Evolutionary conservation across 1,140 invertebrate genomes (phyloP), one percentile per base, ranked within the genome.

Genomic region (Drosophila ananassae): DNA sequence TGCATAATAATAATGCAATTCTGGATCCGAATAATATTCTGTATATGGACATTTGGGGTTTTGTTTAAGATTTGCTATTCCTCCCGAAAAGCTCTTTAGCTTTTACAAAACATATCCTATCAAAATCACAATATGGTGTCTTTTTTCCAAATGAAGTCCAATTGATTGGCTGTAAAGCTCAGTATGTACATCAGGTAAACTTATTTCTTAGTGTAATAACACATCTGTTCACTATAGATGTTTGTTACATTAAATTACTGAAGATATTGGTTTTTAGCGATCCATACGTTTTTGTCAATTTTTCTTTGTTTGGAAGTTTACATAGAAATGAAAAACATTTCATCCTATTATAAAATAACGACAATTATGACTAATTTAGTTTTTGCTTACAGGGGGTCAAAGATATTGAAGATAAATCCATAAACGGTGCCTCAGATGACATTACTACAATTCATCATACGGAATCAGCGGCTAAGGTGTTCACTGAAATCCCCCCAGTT

Each of bases 341-440:
- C 48, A 47, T 3, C 21, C 9, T 21, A 8, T 12, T 22, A 7
- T 2, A 44, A 12, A 32, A 32, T 30, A 62, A 22, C 2, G 51
- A 55, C 22, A 37, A 47, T 6, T 7, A n/a, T 12, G 3, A 73
- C 52, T 73, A 73, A 73, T 73, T 24, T 25, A 30, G 24, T 24
- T 73, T 63, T 50, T 73, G 68, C 34, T 73, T 73, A 8, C 71
- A 73, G 71, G 58, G 41, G 50, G 21, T 34, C 41, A 73, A 53
- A 61, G 10, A n/a, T 12, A 21, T 46, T 54, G 56, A 73, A 50
- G 68, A 55, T 25, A 13, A 44, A 6, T 17, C 39, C 13, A 8
- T 4, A 3, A 17, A 44, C 39, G 4, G 39, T 44, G 13, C 39
- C n/a, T 13, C 39, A 44, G 39, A 17, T 44, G 39, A 44, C 10